phyloP scores from a whole-genome alignment of 2,888 invertebrate species.

The Xylophagus ater region DNA sequence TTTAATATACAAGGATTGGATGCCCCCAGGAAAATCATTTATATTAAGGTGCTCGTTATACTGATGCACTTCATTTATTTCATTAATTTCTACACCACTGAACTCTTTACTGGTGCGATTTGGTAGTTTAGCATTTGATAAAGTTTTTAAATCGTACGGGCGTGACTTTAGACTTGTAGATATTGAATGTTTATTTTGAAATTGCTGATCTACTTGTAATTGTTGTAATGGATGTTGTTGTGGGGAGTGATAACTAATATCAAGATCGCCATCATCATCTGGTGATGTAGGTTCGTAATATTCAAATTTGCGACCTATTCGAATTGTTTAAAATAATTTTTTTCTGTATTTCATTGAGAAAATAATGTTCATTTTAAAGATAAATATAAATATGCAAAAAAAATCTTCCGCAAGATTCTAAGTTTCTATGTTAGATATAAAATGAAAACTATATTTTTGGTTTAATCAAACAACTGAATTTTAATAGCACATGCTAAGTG shows the following conservation, averaged over 20 bases:
- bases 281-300: constrained; percentile 36
- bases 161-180: constrained; percentile 13
- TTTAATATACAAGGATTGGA: constrained; percentile 22
- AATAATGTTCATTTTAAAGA: no score
- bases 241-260: constrained; percentile 7
- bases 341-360: not conserved
- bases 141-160: constrained; percentile 6
- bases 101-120: not conserved
- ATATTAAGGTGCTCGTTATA: constrained; percentile 7
- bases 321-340: not conserved
- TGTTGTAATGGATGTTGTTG: constrained; percentile 15
- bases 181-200: constrained; percentile 7
- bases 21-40: constrained; percentile 11
- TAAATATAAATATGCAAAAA: no score
- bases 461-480: no score
- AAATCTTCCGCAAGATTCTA: no score
- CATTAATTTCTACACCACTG: constrained; percentile 5
- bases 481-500: no score
- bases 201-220: constrained; percentile 6
- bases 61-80: constrained; percentile 7
- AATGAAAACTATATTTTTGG: no score
- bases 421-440: no score
- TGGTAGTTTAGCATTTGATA: constrained; percentile 4
- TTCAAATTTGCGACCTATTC: constrained; percentile 30
- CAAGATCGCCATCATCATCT: constrained; percentile 24